Base-by-base conservation (phyloP, 2,888 invertebrate species). In the Pseudococcus jackbeardsleyi region DNA sequence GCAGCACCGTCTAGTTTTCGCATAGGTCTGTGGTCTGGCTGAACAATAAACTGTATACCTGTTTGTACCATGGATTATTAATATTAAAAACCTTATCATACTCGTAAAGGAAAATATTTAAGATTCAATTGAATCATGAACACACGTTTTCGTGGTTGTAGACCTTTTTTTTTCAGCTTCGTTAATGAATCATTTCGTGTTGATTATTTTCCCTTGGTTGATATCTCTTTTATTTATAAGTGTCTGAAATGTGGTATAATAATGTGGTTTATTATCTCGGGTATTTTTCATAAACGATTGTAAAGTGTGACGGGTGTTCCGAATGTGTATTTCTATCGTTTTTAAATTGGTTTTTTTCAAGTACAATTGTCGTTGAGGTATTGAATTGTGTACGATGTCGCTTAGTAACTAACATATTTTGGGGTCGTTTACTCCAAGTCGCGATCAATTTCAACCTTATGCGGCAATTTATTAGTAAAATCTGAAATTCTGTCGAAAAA, bases 301-400 rank as follows among this genome's bases (percentile, higher is more conserved):
- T 64, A 22, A 64, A 22, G 64, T 64, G 64, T 64, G 64, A 64
- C 64, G 64, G 19, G 22, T 12, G 22, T 22, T 64, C 22, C n/a
- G 15, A 54, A n/a, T 54, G 54, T 54, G 7, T 54, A 50, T 54
- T 54, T 54, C 64, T 64, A 22, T 19, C 22, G 22, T 64, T 19
- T 64, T 5, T 42, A 64, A 22, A 64, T 64, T 64, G 22, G 64
- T 22, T 64, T 64, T 64, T 64, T 64, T 64, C 22, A 15, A 64
- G 22, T 64, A 12, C 64, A 64, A 64, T 64, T 64, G 64, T 64
- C 64, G 64, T 64, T 8, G 3, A 54, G 15, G 15, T 54, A 54
- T 64, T 19, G 64, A 64, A 64, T 64, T 64, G 64, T 64, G 64
- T 64, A 64, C 64, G 3, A 64, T 64, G 64, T 64, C 64, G 64